Conservation (phyloP, 2,113 vertebrate species). For the Tauraco erythrolophus region DNA sequence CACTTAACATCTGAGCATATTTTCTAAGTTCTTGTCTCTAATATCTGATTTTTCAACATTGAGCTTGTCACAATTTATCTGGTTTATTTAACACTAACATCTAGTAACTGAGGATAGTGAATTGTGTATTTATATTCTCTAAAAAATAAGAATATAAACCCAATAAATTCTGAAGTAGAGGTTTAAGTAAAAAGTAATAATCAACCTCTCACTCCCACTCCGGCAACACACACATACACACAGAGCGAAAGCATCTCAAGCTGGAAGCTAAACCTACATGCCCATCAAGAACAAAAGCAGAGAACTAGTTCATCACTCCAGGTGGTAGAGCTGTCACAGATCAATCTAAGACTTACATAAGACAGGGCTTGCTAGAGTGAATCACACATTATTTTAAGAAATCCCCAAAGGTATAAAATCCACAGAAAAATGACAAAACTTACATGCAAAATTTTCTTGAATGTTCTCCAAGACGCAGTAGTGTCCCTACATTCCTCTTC, state of each 20-base stretch:
- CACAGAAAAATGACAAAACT: not conserved
- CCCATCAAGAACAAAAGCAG: not conserved
- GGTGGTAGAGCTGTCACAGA: conserved; percentile 18
- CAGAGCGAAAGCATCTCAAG: not conserved
- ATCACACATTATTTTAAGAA: conserved; percentile 34
- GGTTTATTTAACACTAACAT: not conserved
- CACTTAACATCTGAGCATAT: not conserved
- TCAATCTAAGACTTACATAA: not conserved
- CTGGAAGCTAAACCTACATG: not conserved
- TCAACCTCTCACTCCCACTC: not conserved
- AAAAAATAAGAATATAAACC: not conserved
- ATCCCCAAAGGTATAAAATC: not conserved
- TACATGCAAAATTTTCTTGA: not conserved
- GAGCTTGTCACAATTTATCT: not conserved
- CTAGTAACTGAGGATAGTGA: not conserved
- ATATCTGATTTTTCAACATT: not conserved
- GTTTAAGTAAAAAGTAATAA: not conserved
- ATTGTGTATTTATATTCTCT: not conserved
- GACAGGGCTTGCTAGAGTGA: not conserved
- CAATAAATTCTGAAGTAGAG: not conserved
- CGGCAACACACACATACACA: not conserved
- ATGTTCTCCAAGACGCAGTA: not conserved
- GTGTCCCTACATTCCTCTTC: not conserved
- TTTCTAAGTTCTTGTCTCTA: not conserved
- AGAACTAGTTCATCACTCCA: not conserved